These are phyloP conservation scores for Netelia melanura DNA, from an alignment of 2,888 invertebrate genomes.

Conservation along the genomic window DNA sequence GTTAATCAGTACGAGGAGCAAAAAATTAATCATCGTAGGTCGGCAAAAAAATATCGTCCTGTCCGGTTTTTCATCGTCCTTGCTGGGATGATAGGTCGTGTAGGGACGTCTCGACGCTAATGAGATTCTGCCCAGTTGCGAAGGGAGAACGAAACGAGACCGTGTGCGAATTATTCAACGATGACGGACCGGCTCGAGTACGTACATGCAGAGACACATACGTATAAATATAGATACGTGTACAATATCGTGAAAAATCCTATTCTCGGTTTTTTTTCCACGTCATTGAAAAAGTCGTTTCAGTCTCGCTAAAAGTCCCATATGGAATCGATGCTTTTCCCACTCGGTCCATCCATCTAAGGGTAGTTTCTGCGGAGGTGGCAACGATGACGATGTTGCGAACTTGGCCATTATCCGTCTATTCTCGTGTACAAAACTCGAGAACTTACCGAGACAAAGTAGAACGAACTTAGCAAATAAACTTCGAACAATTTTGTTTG, in stretches of 20 bases:
- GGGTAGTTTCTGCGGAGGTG: neutral
- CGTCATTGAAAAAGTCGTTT: neutral
- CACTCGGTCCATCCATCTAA: neutral
- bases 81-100: no score
- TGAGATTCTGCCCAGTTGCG: no score
- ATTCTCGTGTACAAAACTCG: neutral
- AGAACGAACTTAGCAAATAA: no score
- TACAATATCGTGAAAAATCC: neutral
- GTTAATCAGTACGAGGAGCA: no score
- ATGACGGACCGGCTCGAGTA: neutral
- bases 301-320: constrained; percentile 3
- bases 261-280: neutral
- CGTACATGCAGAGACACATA: neutral
- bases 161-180: no score
- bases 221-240: neutral
- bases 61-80: no score
- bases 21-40: no score
- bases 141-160: no score
- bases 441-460: neutral
- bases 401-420: constrained; percentile 19
- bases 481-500: no score
- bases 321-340: neutral
- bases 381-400: neutral
- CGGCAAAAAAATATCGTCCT: no score
- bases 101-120: no score